phyloP scores from a whole-genome alignment of 2,797 vertebrate species.

The Urosaurus nigricauda region DNA sequence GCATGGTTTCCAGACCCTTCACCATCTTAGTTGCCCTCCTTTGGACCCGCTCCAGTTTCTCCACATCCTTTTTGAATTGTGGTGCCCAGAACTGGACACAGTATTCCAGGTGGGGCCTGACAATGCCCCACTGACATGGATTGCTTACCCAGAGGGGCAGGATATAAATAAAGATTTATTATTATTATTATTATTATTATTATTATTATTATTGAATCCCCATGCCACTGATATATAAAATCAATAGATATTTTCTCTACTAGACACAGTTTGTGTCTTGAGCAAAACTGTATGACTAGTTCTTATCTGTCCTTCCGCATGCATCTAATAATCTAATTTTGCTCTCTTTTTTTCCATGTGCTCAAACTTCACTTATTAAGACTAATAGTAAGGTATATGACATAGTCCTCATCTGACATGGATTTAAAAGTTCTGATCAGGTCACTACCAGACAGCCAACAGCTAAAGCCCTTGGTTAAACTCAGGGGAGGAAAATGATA shows the following conservation, averaged over 20 bases:
- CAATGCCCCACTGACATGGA: too few relatives aligned
- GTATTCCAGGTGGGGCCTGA: too few relatives aligned
- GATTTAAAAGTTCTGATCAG: slow-evolving; percentile 57
- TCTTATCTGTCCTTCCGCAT: neutral
- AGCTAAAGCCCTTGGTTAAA: slow-evolving; percentile 58
- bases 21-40: too few relatives aligned
- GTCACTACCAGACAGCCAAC: slow-evolving; percentile 27
- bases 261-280: neutral
- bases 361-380: neutral
- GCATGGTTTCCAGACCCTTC: too few relatives aligned
- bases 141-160: too few relatives aligned
- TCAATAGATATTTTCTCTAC: neutral
- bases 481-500: slow-evolving; percentile 57
- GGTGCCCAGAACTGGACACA: too few relatives aligned
- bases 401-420: slow-evolving; percentile 17
- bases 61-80: too few relatives aligned
- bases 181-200: too few relatives aligned
- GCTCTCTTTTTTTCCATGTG: too few relatives aligned
- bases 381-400: neutral
- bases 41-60: too few relatives aligned
- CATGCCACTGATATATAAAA: neutral
- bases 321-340: neutral
- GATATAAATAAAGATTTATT: too few relatives aligned
- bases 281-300: neutral
- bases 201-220: too few relatives aligned